phyloP scores from a whole-genome alignment of 2,888 invertebrate species.

The Cancer borealis region DNA sequence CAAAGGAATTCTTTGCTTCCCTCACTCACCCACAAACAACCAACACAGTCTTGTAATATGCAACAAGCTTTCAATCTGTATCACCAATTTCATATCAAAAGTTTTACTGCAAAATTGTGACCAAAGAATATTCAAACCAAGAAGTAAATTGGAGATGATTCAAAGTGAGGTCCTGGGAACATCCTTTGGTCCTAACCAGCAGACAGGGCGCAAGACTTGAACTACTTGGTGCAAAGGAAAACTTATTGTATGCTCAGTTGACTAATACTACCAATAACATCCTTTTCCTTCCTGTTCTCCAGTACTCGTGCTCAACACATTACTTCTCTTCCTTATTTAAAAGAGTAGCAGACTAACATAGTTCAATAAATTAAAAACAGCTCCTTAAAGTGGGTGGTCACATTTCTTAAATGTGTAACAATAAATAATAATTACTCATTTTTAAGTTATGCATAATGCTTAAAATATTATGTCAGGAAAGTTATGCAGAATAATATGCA shows the following conservation, averaged over 20 bases:
- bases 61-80: background rate
- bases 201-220: background rate
- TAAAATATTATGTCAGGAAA: conserved; percentile 1
- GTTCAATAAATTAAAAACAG: background rate
- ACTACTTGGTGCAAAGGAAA: background rate
- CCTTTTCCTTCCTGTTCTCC: background rate
- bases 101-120: background rate
- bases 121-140: background rate
- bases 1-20: background rate
- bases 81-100: background rate
- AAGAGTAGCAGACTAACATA: background rate
- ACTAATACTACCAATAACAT: background rate
- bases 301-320: background rate
- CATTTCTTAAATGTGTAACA: background rate
- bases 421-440: background rate
- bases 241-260: background rate
- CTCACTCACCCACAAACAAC: background rate
- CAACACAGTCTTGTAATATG: background rate
- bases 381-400: background rate
- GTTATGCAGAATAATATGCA: conserved; percentile 6
- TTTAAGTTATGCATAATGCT: background rate
- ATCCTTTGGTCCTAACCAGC: background rate
- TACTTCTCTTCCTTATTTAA: background rate
- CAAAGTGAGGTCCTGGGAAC: background rate
- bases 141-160: background rate